Conservation (phyloP, 2,113 vertebrate genomes). For the Macrotis lagotis region DNA sequence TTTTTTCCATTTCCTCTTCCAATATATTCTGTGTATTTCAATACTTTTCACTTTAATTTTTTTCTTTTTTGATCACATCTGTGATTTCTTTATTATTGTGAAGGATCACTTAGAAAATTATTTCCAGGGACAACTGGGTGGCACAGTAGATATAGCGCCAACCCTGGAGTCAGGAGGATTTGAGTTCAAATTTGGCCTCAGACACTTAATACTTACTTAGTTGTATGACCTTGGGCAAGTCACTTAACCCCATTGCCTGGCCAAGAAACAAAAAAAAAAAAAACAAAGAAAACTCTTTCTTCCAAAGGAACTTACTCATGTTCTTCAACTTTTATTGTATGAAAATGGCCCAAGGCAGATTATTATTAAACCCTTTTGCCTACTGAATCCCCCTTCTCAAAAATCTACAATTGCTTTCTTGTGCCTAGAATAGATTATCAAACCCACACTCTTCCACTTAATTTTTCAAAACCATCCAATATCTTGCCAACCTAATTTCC, state of each 20-base stretch:
- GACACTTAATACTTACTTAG: too few species aligned
- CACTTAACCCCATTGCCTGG: too few species aligned
- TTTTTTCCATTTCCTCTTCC: neutral
- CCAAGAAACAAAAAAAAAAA: too few species aligned
- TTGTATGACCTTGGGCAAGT: too few species aligned
- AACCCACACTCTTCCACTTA: too few species aligned
- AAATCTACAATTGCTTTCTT: neutral
- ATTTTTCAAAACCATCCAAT: too few species aligned
- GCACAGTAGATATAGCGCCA: too few species aligned
- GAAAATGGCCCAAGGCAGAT: neutral
- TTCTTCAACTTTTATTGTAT: neutral
- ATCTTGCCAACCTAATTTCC: too few species aligned
- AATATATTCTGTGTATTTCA: neutral
- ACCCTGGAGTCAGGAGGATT: too few species aligned
- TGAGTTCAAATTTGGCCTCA: too few species aligned
- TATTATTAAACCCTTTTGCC: neutral
- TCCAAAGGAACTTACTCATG: neutral
- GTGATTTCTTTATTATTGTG: neutral
- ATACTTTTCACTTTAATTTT: neutral
- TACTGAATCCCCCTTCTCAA: neutral
- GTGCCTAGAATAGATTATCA: neutral
- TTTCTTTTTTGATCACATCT: neutral
- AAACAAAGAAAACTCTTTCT: neutral
- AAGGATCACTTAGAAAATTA: neutral
- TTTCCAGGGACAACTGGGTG: too few species aligned